These are phyloP conservation scores for Cosmia trapezina DNA, from an alignment of 2,888 invertebrate species.

Conservation along the genomic window DNA sequence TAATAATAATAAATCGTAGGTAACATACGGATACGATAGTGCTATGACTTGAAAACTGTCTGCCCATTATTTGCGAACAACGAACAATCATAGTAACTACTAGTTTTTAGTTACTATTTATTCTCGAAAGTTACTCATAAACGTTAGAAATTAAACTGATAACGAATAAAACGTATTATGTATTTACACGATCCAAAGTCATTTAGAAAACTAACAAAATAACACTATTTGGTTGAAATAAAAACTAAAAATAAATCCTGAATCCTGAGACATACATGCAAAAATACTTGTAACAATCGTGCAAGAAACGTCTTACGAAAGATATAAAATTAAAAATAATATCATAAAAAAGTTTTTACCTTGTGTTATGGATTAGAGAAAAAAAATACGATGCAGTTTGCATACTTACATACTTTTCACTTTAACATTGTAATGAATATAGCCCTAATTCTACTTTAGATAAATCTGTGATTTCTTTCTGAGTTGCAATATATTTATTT, in stretches of 20 bases:
- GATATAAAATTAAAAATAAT: not conserved
- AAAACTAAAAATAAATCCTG: not conserved
- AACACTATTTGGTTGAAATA: not conserved
- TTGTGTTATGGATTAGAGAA: too few species aligned
- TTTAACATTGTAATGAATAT: too few species aligned
- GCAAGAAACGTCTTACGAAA: not conserved
- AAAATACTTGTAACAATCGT: not conserved
- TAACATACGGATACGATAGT: slow-evolving; percentile 39
- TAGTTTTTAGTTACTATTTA: slow-evolving; percentile 19
- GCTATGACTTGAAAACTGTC: slow-evolving; percentile 39
- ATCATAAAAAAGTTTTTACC: too few species aligned
- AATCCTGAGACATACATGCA: not conserved
- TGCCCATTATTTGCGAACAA: slow-evolving; percentile 35
- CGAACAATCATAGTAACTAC: slow-evolving; percentile 36
- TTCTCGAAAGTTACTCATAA: slow-evolving; percentile 18
- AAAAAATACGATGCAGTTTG: too few species aligned
- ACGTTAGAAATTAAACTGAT: not conserved
- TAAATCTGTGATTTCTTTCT: not conserved
- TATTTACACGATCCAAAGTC: not conserved
- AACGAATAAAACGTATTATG: not conserved
- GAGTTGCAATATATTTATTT: not conserved
- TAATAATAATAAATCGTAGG: slow-evolving; percentile 35
- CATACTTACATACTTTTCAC: too few species aligned
- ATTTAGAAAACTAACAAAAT: not conserved
- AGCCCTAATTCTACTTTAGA: too few species aligned